phyloP scores from a whole-genome alignment of 1,140 invertebrate species.

The Zaprionus inermis region DNA sequence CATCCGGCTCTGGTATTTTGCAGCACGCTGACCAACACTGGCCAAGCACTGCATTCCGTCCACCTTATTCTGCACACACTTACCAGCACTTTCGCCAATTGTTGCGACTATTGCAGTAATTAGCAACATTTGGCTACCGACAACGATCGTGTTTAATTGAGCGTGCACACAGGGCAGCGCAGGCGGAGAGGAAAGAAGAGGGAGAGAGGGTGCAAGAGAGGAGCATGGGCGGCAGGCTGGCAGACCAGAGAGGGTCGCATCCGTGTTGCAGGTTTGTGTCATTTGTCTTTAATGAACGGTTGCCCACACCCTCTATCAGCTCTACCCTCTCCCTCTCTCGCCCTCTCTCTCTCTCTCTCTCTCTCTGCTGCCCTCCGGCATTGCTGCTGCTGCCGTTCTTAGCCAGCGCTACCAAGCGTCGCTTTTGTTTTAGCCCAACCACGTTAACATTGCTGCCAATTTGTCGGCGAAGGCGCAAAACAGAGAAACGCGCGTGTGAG shows the following conservation, averaged over 20 bases:
- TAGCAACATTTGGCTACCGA: constrained; percentile 65
- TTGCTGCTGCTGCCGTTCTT: constrained; percentile 25
- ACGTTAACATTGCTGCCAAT: constrained; percentile 68
- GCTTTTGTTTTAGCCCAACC: constrained; percentile 74
- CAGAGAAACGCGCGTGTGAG: constrained; percentile 44
- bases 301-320: constrained; percentile 35
- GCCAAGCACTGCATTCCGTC: not conserved
- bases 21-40: constrained; percentile 33
- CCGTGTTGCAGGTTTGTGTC: constrained; percentile 58
- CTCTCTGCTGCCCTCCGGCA: not conserved
- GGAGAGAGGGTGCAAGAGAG: constrained; percentile 6
- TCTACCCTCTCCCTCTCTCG: not conserved
- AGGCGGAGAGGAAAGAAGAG: constrained; percentile 17
- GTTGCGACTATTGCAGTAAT: constrained; percentile 49
- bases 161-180: constrained; percentile 35
- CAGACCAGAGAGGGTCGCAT: not conserved
- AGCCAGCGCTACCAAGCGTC: constrained; percentile 61
- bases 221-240: constrained; percentile 18
- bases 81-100: constrained; percentile 35
- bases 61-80: not conserved
- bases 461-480: constrained; percentile 65
- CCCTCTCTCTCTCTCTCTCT: not conserved
- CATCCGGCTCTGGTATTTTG: not conserved
- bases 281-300: constrained; percentile 78
- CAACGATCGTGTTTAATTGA: constrained; percentile 82